Evolutionary conservation across 2,113 vertebrate species (phyloP).

Genomic region (Balaeniceps rex): DNA sequence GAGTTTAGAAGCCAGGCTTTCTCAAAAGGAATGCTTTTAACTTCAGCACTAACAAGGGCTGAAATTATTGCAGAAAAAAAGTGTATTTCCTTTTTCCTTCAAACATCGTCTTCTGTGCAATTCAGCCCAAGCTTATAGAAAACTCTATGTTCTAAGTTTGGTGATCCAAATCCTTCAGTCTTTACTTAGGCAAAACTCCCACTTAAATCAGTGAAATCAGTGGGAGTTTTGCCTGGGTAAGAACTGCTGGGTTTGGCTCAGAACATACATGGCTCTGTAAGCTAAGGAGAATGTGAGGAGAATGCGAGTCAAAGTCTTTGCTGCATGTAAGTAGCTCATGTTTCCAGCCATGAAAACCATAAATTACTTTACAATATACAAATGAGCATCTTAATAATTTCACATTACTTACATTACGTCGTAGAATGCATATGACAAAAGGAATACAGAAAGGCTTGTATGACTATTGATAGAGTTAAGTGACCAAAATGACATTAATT

Average conservation of each 20-base stretch:
- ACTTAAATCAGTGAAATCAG: conserved; percentile 16
- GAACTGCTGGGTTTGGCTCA: not conserved
- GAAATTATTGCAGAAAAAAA: conserved; percentile 39
- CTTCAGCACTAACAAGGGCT: conserved; percentile 16
- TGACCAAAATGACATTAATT: not conserved
- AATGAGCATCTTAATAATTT: not conserved
- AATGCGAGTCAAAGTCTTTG: not conserved
- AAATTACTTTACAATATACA: not conserved
- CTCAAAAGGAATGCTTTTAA: conserved; percentile 59
- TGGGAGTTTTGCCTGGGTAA: conserved; percentile 11
- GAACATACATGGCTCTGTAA: not conserved
- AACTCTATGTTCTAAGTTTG: conserved; percentile 3
- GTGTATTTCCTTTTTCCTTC: conserved; percentile 29
- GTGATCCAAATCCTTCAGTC: conserved; percentile 49
- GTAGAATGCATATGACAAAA: not conserved
- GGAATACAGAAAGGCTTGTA: not conserved
- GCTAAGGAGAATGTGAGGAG: not conserved
- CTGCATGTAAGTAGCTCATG: not conserved
- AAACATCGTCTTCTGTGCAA: not conserved
- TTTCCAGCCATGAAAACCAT: not conserved
- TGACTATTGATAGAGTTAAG: not conserved
- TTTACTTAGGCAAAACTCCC: conserved; percentile 48
- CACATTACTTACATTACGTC: not conserved
- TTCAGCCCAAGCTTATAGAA: conserved; percentile 21
- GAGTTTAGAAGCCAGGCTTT: conserved; percentile 13